Evolutionary conservation across 2,113 vertebrate genomes (phyloP).

Genomic region (Dinomys branickii): DNA sequence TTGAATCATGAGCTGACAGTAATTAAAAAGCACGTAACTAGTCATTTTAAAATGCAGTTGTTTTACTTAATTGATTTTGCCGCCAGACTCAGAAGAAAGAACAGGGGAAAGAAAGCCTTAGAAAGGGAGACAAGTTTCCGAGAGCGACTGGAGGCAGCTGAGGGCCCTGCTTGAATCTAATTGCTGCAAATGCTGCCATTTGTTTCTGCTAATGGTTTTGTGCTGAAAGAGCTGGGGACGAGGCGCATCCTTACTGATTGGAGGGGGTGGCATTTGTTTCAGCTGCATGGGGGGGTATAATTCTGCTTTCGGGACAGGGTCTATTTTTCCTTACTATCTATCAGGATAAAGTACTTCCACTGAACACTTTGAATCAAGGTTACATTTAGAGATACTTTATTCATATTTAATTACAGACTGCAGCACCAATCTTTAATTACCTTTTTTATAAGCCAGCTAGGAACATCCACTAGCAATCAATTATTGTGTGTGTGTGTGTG

Average conservation of each 20-base stretch:
- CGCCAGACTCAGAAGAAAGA: slow-evolving; percentile 46
- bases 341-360: slow-evolving; percentile 84
- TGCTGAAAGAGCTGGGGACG: slow-evolving; percentile 62
- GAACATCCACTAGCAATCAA: slow-evolving; percentile 85
- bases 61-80: slow-evolving; percentile 89
- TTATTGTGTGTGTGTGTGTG: slow-evolving; percentile 67
- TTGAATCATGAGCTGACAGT: slow-evolving; percentile 84
- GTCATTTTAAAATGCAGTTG: slow-evolving; percentile 86
- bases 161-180: slow-evolving; percentile 83
- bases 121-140: slow-evolving; percentile 72
- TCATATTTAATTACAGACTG: slow-evolving; percentile 89
- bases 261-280: slow-evolving; percentile 74
- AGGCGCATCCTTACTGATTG: slow-evolving; percentile 47
- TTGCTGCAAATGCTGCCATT: slow-evolving; percentile 80
- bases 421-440: slow-evolving; percentile 87
- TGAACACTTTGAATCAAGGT: slow-evolving; percentile 83
- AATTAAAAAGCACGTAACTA: slow-evolving; percentile 87
- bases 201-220: slow-evolving; percentile 78
- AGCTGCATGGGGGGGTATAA: slow-evolving; percentile 81
- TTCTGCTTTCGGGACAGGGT: slow-evolving; percentile 80
- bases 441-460: slow-evolving; percentile 85
- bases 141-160: slow-evolving; percentile 80
- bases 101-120: slow-evolving; percentile 44
- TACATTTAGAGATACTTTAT: slow-evolving; percentile 88
- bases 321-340: slow-evolving; percentile 81